Evolutionary conservation across 2,797 vertebrate species (phyloP).

Genomic region (Coranthus polyacanthus): DNA sequence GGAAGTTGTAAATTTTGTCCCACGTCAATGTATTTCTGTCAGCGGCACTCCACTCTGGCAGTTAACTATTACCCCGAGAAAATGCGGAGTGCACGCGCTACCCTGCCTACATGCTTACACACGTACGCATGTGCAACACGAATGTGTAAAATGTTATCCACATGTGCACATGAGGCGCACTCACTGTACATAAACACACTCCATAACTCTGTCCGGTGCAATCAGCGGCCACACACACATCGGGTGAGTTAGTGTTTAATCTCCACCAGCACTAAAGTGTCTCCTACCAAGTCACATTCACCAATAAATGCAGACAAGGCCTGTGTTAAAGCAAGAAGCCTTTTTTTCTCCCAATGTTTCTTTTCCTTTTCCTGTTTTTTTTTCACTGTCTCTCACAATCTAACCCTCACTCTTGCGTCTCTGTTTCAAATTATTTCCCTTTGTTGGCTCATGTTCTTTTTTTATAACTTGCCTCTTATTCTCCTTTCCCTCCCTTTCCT

Average conservation of each 20-base stretch:
- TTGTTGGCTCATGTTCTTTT: conserved; percentile 64
- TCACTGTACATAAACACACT: conserved; percentile 28
- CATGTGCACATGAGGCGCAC: not conserved
- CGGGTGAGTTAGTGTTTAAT: conserved; percentile 48
- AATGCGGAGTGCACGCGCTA: conserved; percentile 3
- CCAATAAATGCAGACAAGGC: conserved; percentile 16
- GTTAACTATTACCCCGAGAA: conserved; percentile 58
- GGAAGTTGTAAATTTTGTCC: conserved; percentile 70
- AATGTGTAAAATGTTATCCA: not conserved
- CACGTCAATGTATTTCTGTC: conserved; percentile 68
- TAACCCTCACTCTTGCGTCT: conserved; percentile 43
- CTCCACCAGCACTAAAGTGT: conserved; percentile 31
- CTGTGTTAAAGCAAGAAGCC: conserved; percentile 6
- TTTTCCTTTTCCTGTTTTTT: not conserved
- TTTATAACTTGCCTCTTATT: conserved; percentile 34
- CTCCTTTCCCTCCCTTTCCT: not conserved
- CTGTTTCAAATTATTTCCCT: conserved; percentile 56
- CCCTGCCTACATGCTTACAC: conserved; percentile 5
- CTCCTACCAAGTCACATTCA: conserved; percentile 17
- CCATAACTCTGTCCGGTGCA: conserved; percentile 33
- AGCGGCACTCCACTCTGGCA: conserved; percentile 47
- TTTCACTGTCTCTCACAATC: conserved; percentile 31
- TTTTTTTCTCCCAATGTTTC: not conserved
- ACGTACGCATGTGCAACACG: conserved; percentile 3
- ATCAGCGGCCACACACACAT: conserved; percentile 16